Evolutionary conservation across 2,113 vertebrate species (phyloP).

Genomic region (Pipra filicauda): DNA sequence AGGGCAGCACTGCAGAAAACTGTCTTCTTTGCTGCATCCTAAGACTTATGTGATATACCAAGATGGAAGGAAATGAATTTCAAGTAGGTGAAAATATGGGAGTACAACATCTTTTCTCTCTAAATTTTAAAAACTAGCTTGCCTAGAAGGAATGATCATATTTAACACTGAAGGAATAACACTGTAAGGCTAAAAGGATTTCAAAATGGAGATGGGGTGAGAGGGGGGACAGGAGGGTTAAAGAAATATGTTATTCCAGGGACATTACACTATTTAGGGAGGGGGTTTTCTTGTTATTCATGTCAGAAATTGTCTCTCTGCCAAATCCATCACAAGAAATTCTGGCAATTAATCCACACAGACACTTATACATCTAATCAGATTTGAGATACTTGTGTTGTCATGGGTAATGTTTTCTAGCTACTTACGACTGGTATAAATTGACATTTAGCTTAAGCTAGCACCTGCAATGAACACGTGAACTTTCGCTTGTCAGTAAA

Average conservation of each 20-base stretch:
- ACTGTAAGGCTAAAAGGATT: background rate
- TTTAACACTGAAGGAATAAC: background rate
- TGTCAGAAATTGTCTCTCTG: background rate
- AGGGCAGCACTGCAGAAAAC: background rate
- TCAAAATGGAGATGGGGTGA: background rate
- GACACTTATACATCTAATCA: constrained; percentile 34
- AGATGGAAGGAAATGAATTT: background rate
- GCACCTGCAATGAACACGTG: background rate
- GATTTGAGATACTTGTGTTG: constrained; percentile 28
- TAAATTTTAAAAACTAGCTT: background rate
- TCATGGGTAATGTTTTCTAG: constrained; percentile 20
- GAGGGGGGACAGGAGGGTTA: background rate
- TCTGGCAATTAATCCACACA: constrained; percentile 65
- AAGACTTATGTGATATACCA: background rate
- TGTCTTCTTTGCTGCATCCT: background rate
- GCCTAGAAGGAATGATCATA: background rate
- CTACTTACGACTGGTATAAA: constrained; percentile 26
- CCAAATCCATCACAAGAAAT: constrained; percentile 27
- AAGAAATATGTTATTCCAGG: background rate
- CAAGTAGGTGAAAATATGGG: background rate
- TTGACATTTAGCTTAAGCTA: constrained; percentile 30
- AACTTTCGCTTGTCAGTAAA: background rate
- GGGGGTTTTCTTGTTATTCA: background rate
- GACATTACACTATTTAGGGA: background rate
- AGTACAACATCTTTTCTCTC: background rate